phyloP scores from a whole-genome alignment of 2,113 vertebrate species.

The Mirounga angustirostris region DNA sequence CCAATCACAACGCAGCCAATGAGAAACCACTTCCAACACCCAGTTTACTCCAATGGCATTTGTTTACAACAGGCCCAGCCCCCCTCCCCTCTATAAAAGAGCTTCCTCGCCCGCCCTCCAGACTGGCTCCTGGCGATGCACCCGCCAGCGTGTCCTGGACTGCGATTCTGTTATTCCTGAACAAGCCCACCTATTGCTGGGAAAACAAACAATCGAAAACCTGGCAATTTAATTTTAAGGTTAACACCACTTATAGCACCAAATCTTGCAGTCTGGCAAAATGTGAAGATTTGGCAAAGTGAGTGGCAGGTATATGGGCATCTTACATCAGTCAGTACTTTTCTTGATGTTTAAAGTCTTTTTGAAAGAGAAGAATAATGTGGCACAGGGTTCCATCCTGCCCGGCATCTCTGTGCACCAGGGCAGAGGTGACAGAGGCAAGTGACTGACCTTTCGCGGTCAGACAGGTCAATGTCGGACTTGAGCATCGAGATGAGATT shows the following conservation, averaged over 20 bases:
- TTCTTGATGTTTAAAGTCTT: neutral
- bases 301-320: neutral
- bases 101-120: neutral
- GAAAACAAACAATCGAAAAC: neutral
- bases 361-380: neutral
- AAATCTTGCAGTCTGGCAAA: neutral
- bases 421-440: neutral
- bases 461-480: constrained; percentile 89
- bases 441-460: constrained; percentile 89
- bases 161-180: neutral
- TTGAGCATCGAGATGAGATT: constrained; percentile 93
- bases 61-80: neutral
- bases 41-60: neutral
- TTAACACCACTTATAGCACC: neutral
- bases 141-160: neutral
- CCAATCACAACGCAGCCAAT: neutral
- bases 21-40: neutral
- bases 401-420: fast-evolving
- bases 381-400: neutral
- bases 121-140: neutral
- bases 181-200: too few species aligned
- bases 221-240: neutral
- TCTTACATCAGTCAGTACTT: neutral
- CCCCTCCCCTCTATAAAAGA: neutral
- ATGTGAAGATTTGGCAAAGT: neutral